Evolutionary conservation across 2,113 vertebrate species (phyloP), one percentile per base, ranked within the genome.

Genomic region (Trematomus loennbergii): DNA sequence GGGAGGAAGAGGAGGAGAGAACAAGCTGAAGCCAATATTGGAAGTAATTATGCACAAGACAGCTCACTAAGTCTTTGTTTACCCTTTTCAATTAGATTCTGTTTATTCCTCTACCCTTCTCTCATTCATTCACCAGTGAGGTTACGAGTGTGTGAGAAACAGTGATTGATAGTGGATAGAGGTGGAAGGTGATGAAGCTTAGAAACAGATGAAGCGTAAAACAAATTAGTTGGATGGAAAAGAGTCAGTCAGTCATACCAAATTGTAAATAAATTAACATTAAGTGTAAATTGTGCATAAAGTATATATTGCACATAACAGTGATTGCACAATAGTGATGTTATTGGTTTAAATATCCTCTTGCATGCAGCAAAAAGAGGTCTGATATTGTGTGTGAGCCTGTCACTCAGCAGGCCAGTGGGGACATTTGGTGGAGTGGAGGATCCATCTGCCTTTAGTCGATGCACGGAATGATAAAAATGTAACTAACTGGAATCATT

Each of bases 391-490:
- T 50, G 53, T 17, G 25, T 18, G 12, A 48, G 58, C 2, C 36
- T 70, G 73, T 74, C 68, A 61, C 22, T 62, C 71, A 72, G 36
- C 66, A 1, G 11, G 33, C 49, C 72, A 1, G 55, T n/a, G n/a
- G 74, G 69, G 58, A 60, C 52, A 72, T 69, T 40, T 40, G 5
- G 8, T 65, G 58, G 16, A 58, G 70, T 17, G 60, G 55, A 54
- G 78, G 74, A 75, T 78, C 70, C 82, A 79, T 88, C 79, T 88
- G 86, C 46, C 75, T 68, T 72, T 10, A 72, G 70, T 63, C 0
- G 33, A 81, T 75, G 65, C 66, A 67, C 72, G 74, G 25, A 84
- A 84, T 72, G 45, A 75, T 79, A 12, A 52, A 70, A 85, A 88
- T 76, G 76, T 53, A 82, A 46, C 18, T 52, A 57, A 1, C 7